Conservation (phyloP, 37 sponge, comb jelly and placozoan genomes). For the Diacarnus erythraeanus region DNA sequence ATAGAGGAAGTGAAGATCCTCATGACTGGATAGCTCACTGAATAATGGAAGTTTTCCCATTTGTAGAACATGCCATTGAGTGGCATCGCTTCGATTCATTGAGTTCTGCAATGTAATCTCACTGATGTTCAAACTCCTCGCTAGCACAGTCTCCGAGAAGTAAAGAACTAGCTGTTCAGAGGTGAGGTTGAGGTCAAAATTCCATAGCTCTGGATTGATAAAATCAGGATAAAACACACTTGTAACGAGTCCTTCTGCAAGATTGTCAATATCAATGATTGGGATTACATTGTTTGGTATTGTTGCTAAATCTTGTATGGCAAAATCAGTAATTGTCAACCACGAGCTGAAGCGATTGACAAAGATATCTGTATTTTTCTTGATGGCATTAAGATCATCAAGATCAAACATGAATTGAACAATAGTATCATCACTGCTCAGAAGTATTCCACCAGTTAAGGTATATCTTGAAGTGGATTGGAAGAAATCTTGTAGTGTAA, state of each 20-base stretch:
- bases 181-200: constrained; percentile 83
- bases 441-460: constrained; percentile 67
- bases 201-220: constrained; percentile 59
- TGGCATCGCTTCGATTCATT: background rate
- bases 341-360: constrained; percentile 74
- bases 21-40: background rate
- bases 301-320: constrained; percentile 87
- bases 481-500: constrained; percentile 94
- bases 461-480: constrained; percentile 64
- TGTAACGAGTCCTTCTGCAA: constrained; percentile 66
- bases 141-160: constrained; percentile 88
- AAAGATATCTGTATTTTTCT: constrained; percentile 78
- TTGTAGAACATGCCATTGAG: constrained; percentile 35
- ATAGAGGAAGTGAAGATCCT: constrained; percentile 66
- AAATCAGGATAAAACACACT: constrained; percentile 66
- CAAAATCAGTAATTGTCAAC: constrained; percentile 76
- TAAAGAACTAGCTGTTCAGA: constrained; percentile 64
- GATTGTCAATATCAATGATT: constrained; percentile 32
- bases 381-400: constrained; percentile 86
- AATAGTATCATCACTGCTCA: constrained; percentile 62
- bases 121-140: constrained; percentile 61
- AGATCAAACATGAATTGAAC: constrained; percentile 64
- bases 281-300: constrained; percentile 70
- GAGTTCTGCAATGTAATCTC: constrained; percentile 78
- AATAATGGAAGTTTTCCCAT: constrained; percentile 51